Conservation (phyloP, 1,140 invertebrate species). For the Holcopasites calliopsidis region DNA sequence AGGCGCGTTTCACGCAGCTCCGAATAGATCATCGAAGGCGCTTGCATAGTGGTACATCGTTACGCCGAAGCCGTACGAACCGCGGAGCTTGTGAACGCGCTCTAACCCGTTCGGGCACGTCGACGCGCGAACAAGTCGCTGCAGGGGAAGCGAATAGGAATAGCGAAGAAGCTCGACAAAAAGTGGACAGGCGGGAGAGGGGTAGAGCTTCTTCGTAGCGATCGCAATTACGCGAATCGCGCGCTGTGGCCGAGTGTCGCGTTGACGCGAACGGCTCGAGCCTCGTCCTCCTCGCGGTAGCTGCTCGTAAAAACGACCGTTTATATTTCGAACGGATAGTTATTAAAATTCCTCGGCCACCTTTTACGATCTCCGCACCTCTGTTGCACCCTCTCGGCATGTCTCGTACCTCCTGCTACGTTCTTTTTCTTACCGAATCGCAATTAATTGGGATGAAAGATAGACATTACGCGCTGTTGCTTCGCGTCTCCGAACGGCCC, state of each 20-base stretch:
- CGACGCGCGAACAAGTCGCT: constrained; percentile 7
- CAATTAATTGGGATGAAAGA: no score
- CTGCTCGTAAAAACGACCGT: background rate
- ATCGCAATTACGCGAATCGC: background rate
- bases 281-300: background rate
- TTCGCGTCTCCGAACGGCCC: no score
- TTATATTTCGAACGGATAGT: background rate
- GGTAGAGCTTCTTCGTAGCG: background rate
- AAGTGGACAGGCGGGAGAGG: no score
- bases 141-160: no score
- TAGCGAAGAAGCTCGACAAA: background rate
- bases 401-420: no score
- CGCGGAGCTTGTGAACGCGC: constrained; percentile 12
- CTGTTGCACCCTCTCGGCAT: no score
- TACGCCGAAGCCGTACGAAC: constrained; percentile 11
- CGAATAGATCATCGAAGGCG: constrained; percentile 5
- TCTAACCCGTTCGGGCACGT: background rate
- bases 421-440: background rate
- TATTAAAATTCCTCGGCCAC: constrained; percentile 7
- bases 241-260: background rate
- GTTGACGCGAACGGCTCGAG: background rate
- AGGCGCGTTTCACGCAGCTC: background rate
- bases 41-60: constrained; percentile 4
- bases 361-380: background rate
- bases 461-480: no score